phyloP scores from a whole-genome alignment of 1,140 invertebrate genomes.

The Lordiphosa mommai region DNA sequence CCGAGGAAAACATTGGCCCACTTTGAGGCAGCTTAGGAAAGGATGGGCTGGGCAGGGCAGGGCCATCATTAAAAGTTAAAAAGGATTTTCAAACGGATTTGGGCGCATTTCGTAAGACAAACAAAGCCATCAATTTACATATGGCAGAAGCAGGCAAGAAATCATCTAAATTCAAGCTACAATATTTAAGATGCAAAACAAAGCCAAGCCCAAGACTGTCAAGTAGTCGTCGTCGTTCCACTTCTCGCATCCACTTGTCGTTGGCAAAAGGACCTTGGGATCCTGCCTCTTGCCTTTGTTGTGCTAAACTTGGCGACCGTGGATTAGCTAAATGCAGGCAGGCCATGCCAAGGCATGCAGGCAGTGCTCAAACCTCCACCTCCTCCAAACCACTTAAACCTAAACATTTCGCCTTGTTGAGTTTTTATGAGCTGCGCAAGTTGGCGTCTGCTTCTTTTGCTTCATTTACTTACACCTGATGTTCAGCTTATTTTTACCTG shows the following conservation, averaged over 20 bases:
- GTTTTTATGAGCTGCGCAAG: constrained; percentile 68
- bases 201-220: constrained; percentile 62
- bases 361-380: constrained; percentile 1
- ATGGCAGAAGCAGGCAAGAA: constrained; percentile 36
- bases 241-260: constrained; percentile 47
- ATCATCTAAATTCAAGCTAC: constrained; percentile 30
- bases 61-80: constrained; percentile 75
- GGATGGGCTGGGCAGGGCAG: constrained; percentile 1
- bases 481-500: constrained; percentile 59
- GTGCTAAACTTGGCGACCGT: constrained; percentile 51
- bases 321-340: constrained; percentile 69
- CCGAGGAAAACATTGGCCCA: constrained; percentile 70
- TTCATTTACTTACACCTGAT: constrained; percentile 63
- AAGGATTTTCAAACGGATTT: constrained; percentile 75
- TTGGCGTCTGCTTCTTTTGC: constrained; percentile 31
- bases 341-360: constrained; percentile 40
- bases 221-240: constrained; percentile 50
- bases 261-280: constrained; percentile 46
- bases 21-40: constrained; percentile 26
- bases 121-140: constrained; percentile 62
- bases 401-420: constrained; percentile 69
- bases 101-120: constrained; percentile 52
- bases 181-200: constrained; percentile 56
- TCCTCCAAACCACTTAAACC: constrained; percentile 45
- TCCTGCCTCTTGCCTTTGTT: constrained; percentile 54